Evolutionary conservation across 2,797 vertebrate species (phyloP), one percentile per base, ranked within the genome.

Genomic region (Lithobates pipiens): DNA sequence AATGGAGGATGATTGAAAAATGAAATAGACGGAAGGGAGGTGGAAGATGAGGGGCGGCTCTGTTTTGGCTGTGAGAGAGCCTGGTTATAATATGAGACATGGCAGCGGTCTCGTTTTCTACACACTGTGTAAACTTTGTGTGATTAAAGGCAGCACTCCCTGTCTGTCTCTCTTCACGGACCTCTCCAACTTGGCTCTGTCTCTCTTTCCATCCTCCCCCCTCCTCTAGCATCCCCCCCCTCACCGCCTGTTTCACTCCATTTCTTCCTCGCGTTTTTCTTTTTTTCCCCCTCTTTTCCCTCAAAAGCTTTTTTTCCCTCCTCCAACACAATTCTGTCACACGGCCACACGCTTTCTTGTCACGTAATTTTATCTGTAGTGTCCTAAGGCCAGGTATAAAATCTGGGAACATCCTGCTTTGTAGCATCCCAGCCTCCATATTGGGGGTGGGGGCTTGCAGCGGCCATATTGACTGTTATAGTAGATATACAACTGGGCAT

Each of bases 121-220:
- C 79, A 77, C 54, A 77, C 79, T 82, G 50, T 86, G 79, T 86
- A 86, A 86, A 86, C 85, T 82, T 82, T 82, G 77, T 76, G 73
- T 86, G 85, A 86, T 86, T 82, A 86, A 86, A 86, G 85, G 79
- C 85, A 82, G 85, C 73, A 29, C 67, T 86, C 71, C 75, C 54
- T 89, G 81, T 76, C 71, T 86, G 71, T 84, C 73, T 80, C 79
- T 86, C 77, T 86, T 80, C 81, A 76, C 72, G 36, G 42, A 78
- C 69, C 84, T 85, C 77, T 69, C 25, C 4, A 80, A 80, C 84
- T 83, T 84, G 85, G 85, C 86, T 77, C 18, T 77, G 15, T 77
- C 85, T 88, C 80, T 86, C 77, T 77, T 76, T 89, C 84, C 87
- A 79, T 79, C 81, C 88, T 82, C 87, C 89, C 86, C 86, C 76